Evolutionary conservation across 1,140 invertebrate species (phyloP), one percentile per base, ranked within the genome.

Genomic region (Chrysopa pallens): DNA sequence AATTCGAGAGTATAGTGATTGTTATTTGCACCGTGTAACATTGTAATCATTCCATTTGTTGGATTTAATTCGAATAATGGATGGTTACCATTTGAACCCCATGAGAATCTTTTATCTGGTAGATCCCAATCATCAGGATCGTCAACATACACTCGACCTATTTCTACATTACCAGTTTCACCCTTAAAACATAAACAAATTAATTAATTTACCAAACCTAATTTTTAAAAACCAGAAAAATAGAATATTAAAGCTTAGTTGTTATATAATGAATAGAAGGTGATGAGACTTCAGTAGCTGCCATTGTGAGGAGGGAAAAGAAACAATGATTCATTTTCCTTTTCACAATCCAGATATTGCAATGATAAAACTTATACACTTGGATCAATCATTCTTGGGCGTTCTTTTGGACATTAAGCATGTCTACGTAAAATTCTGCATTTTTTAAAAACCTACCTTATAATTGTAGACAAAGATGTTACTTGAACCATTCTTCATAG

Each of bases 71-170:
- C 59, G 56, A 88, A 89, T 42, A 75, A 64, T 0, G 72, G 61
- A 47, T 73, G 61, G 12, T 60, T 50, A 23, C 17, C 17, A 2
- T 56, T 54, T 29, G 56, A 52, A 29, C 62, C 59, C 81, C 81
- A 86, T 8, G 62, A 59, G 50, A 92, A 96, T 2, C 66, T 56
- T 63, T 96, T 96, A 55, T 95, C 88, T 0, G 74, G 73, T 36
- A 91, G 61, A 63, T 96, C 91, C 88, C 89, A 94, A 57, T 95
- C 91, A 56, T 96, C 91, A 0, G 74, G 68, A 63, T 96, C 91
- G 27, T 84, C 72, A 0, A 92, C 88, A 59, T 85, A 94, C 1
- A 94, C 88, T 15, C 85, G 66, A 0, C 91, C 91, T 37, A 95
- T 87, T 47, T 80, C 72, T 1, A 80, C 82, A 42, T 80, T 73